These are phyloP conservation scores for Lamprologus sp. DNA, from an alignment of 2,113 vertebrate genomes.

Conservation along the genomic window DNA sequence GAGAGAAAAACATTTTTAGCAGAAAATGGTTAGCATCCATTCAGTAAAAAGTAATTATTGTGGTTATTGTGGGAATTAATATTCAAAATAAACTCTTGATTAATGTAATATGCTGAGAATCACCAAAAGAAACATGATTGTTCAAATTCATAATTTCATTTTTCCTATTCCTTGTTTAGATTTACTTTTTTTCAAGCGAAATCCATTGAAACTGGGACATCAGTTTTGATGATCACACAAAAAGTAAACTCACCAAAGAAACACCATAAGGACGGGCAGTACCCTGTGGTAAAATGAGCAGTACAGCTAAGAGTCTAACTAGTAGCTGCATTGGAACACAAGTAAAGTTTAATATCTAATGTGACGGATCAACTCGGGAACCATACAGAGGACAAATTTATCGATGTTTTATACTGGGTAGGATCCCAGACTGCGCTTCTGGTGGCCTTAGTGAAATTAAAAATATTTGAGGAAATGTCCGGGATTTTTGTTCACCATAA, in stretches of 20 bases:
- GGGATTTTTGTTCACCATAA: neutral
- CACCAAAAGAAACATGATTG: neutral
- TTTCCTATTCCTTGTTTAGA: neutral
- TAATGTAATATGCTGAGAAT: neutral
- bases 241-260: neutral
- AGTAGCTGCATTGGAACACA: neutral
- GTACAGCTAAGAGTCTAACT: neutral
- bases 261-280: neutral
- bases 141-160: neutral
- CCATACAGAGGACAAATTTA: neutral
- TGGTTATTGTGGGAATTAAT: neutral
- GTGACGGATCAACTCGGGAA: neutral
- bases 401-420: neutral
- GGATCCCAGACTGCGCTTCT: constrained; percentile 1
- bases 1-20: neutral
- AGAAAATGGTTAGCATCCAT: neutral
- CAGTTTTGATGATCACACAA: neutral
- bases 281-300: neutral
- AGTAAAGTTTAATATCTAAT: neutral
- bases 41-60: neutral
- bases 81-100: neutral
- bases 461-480: constrained; percentile 2
- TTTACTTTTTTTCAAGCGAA: neutral
- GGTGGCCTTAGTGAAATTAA: constrained; percentile 4
- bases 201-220: neutral